Percentiles rank a stretch among this genome's conserved stretches.
These are phyloP conservation scores for Gymnoscopelus braueri DNA, from an alignment of 2,797 vertebrate species.

Conservation along the genomic window DNA sequence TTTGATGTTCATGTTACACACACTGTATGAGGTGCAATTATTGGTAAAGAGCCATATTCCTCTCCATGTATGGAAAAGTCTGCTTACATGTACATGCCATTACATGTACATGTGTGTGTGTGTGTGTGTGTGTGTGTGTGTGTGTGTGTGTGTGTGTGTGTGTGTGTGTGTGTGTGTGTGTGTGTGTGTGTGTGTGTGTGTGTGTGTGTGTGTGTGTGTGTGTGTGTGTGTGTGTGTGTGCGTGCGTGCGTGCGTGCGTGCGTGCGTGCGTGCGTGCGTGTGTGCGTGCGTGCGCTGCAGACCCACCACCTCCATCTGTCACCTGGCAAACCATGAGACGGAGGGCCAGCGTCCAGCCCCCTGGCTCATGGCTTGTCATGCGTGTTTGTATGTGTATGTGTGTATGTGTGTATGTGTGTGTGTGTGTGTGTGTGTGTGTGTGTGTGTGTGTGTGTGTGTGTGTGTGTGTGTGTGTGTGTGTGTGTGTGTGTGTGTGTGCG, in stretches of 20 bases:
- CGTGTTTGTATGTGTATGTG: conserved; percentile 22
- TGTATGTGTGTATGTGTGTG: conserved; percentile 51
- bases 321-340: conserved; percentile 47
- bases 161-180: no score
- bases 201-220: conserved; percentile 9
- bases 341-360: conserved; percentile 42
- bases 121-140: conserved; percentile 4
- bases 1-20: background rate
- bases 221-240: conserved; percentile 17
- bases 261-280: conserved; percentile 7
- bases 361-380: background rate
- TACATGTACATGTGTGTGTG: background rate
- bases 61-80: background rate
- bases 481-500: conserved; percentile 38
- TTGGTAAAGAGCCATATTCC: background rate
- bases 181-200: conserved; percentile 17
- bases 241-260: conserved; percentile 19
- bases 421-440: conserved; percentile 43
- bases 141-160: no score
- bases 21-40: background rate
- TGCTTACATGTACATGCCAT: background rate
- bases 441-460: background rate
- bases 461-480: no score
- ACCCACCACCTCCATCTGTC: conserved; percentile 59
- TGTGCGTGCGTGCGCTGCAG: background rate